These are phyloP conservation scores for Eptesicus fuscus DNA, from an alignment of 2,113 vertebrate species.

Conservation along the genomic window DNA sequence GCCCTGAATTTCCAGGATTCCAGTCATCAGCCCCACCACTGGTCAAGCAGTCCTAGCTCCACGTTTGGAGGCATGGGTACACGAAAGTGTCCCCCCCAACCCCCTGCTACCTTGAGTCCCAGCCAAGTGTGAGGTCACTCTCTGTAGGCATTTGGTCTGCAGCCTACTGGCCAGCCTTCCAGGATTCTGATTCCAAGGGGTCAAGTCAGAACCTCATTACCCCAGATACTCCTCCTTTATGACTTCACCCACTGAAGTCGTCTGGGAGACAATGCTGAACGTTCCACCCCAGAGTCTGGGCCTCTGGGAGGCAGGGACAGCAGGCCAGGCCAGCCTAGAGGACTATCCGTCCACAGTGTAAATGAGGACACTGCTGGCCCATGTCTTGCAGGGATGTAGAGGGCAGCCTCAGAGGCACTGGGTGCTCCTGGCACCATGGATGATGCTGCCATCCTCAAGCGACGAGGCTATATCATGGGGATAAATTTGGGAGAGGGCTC, in stretches of 20 bases:
- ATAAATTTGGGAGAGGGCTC: slow-evolving; percentile 69
- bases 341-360: slow-evolving; percentile 38
- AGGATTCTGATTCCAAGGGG: background rate
- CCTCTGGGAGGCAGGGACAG: slow-evolving; percentile 54
- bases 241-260: slow-evolving; percentile 72
- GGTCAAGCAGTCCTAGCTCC: background rate
- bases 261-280: slow-evolving; percentile 54
- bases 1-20: background rate
- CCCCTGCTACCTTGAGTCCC: background rate
- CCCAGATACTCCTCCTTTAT: slow-evolving; percentile 61
- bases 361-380: slow-evolving; percentile 50
- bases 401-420: slow-evolving; percentile 2
- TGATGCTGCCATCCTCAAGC: slow-evolving; percentile 71
- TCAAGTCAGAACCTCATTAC: slow-evolving; percentile 7
- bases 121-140: background rate
- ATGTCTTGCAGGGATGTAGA: slow-evolving; percentile 1
- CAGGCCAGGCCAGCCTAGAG: slow-evolving; percentile 57
- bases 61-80: background rate
- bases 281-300: slow-evolving; percentile 47
- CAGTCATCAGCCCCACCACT: background rate
- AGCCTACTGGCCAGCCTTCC: background rate
- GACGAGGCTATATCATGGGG: slow-evolving; percentile 75
- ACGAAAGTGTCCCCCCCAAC: background rate
- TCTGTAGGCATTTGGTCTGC: background rate
- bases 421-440: slow-evolving; percentile 31